Percentiles rank a stretch among this genome's conserved stretches.
Conservation (phyloP, 2,888 invertebrate genomes). For the Drosophila colorata region DNA sequence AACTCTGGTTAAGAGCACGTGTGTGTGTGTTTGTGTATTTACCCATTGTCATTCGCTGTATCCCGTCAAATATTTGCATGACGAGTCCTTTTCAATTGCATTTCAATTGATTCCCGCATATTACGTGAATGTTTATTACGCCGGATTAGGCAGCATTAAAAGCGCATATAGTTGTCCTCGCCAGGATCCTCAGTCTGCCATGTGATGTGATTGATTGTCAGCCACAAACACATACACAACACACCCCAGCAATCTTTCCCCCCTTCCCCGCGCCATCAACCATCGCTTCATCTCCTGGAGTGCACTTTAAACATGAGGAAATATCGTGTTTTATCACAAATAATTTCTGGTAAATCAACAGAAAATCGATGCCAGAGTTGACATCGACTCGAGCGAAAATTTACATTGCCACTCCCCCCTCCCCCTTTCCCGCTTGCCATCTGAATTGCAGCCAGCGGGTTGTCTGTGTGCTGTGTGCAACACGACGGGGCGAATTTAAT, state of each 20-base stretch:
- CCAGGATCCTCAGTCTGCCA: slow-evolving; percentile 57
- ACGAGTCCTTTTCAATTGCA: slow-evolving; percentile 72
- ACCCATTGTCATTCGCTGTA: slow-evolving; percentile 55
- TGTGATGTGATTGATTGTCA: slow-evolving; percentile 75
- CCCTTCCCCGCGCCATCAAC: not conserved
- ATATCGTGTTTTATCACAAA: slow-evolving; percentile 85
- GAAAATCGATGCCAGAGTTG: slow-evolving; percentile 76
- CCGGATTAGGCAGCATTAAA: slow-evolving; percentile 80
- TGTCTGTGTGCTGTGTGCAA: slow-evolving; percentile 18
- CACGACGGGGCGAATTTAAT: slow-evolving; percentile 52
- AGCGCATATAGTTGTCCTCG: slow-evolving; percentile 57
- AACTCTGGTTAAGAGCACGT: slow-evolving; percentile 3
- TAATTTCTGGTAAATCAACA: slow-evolving; percentile 83
- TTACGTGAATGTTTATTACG: slow-evolving; percentile 74
- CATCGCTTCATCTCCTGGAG: slow-evolving; percentile 52
- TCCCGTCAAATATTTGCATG: slow-evolving; percentile 75
- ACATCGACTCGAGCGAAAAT: slow-evolving; percentile 40
- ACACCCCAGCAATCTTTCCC: slow-evolving; percentile 1
- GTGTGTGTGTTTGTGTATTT: slow-evolving; percentile 5
- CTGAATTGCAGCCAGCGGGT: slow-evolving; percentile 57
- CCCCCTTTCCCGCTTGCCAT: slow-evolving; percentile 10
- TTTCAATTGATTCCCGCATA: slow-evolving; percentile 75
- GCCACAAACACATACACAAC: slow-evolving; percentile 9
- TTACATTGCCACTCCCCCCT: slow-evolving; percentile 35
- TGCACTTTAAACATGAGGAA: slow-evolving; percentile 81